These are phyloP conservation scores for Alexandromys fortis DNA, from an alignment of 2,113 vertebrate genomes.

Conservation along the genomic window DNA sequence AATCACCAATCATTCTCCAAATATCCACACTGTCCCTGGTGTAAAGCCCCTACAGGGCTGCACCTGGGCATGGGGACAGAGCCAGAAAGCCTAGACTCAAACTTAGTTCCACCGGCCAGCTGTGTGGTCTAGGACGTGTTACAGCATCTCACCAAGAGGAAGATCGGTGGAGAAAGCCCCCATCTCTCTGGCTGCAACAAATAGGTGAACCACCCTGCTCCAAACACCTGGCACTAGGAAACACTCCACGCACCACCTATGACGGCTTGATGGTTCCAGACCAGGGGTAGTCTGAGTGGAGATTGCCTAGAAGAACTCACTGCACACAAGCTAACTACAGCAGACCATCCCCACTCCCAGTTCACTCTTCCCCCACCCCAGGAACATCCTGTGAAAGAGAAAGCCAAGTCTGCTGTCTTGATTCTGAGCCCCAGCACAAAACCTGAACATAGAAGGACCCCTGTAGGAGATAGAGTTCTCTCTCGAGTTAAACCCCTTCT, in stretches of 20 bases:
- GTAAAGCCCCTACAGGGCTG: neutral
- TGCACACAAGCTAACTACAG: accelerated
- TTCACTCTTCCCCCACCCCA: neutral
- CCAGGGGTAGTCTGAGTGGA: neutral
- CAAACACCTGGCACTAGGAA: neutral
- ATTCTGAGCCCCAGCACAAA: neutral
- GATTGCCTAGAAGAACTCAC: neutral
- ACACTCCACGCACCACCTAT: neutral
- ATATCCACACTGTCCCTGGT: neutral
- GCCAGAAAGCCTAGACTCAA: neutral
- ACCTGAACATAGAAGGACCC: neutral
- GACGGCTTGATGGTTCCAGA: neutral
- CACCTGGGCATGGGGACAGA: accelerated
- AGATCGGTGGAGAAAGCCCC: neutral
- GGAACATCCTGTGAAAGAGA: neutral
- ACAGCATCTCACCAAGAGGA: neutral
- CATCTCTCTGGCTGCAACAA: neutral
- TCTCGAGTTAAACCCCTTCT: neutral
- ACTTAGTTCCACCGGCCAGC: neutral
- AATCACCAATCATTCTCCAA: neutral
- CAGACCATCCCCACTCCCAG: no score
- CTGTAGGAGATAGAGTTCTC: neutral
- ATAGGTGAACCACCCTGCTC: neutral
- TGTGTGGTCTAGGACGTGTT: neutral
- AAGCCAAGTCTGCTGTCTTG: accelerated